Evolutionary conservation across 2,888 invertebrate genomes (phyloP).

Genomic region (Limnephilus marmoratus): DNA sequence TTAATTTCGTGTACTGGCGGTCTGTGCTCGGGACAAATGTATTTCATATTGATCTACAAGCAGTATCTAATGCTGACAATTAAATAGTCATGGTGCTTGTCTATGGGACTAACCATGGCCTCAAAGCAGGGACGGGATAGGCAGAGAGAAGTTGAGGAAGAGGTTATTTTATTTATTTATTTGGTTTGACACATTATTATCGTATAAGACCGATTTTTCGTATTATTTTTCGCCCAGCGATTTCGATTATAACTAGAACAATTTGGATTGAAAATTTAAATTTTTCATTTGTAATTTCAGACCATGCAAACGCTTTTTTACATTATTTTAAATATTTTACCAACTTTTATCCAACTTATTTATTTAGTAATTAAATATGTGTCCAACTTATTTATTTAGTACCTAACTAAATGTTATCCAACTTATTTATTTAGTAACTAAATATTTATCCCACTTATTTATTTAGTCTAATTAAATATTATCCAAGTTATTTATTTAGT

Average conservation of each 20-base stretch:
- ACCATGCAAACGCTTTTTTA: no score
- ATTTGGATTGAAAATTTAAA: neutral
- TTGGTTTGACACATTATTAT: neutral
- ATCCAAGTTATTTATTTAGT: no score
- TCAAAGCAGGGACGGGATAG: neutral
- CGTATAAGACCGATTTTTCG: neutral
- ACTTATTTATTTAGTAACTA: no score
- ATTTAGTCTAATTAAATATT: no score
- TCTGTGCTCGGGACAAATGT: slow-evolving; percentile 53
- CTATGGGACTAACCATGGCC: slow-evolving; percentile 51
- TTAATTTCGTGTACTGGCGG: slow-evolving; percentile 3
- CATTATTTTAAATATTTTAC: no score
- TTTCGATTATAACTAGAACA: neutral
- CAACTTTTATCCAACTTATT: no score
- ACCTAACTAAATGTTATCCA: no score
- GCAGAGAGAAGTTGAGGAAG: slow-evolving; percentile 50
- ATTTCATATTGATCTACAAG: slow-evolving; percentile 63
- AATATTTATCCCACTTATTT: no score
- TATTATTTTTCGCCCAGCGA: neutral
- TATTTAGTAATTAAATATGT: no score
- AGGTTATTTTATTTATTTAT: slow-evolving; percentile 5
- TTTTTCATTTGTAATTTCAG: no score
- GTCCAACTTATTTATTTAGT: no score
- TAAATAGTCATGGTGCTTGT: slow-evolving; percentile 40
- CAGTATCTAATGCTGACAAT: slow-evolving; percentile 36